Conservation (phyloP, 1,140 invertebrate species). For the Atta colombica region DNA sequence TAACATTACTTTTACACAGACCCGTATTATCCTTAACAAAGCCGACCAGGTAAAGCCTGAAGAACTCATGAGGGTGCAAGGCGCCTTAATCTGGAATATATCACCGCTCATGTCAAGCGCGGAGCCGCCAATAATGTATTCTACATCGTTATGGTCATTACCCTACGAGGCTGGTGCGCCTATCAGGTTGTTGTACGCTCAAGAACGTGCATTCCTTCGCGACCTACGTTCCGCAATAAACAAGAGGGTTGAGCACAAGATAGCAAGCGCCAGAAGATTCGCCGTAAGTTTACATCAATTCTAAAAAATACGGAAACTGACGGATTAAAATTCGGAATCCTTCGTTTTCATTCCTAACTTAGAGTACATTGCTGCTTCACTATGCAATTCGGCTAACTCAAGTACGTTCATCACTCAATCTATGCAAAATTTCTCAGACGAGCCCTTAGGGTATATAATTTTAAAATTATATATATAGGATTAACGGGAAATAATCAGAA, state of each 20-base stretch:
- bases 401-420: too few relatives aligned
- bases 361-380: too few relatives aligned
- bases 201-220: conserved; percentile 94
- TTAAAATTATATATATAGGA: too few relatives aligned
- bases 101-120: conserved; percentile 97
- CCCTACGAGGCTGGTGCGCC: conserved; percentile 94
- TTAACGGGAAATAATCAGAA: too few relatives aligned
- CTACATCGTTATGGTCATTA: conserved; percentile 95
- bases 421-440: too few relatives aligned
- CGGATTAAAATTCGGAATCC: too few relatives aligned
- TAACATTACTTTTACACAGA: conserved; percentile 85
- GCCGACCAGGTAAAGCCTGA: conserved; percentile 97
- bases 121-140: conserved; percentile 98
- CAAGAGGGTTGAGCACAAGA: conserved; percentile 96
- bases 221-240: conserved; percentile 95
- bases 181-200: conserved; percentile 92
- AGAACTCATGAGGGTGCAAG: conserved; percentile 96
- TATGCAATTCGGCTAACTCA: too few relatives aligned
- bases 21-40: conserved; percentile 97
- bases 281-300: conserved; percentile 89
- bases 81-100: conserved; percentile 98
- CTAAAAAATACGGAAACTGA: too few relatives aligned
- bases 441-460: too few relatives aligned
- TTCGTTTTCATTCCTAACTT: too few relatives aligned
- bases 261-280: conserved; percentile 96